phyloP scores from a whole-genome alignment of 2,888 invertebrate species.

The Spisula subtruncata region DNA sequence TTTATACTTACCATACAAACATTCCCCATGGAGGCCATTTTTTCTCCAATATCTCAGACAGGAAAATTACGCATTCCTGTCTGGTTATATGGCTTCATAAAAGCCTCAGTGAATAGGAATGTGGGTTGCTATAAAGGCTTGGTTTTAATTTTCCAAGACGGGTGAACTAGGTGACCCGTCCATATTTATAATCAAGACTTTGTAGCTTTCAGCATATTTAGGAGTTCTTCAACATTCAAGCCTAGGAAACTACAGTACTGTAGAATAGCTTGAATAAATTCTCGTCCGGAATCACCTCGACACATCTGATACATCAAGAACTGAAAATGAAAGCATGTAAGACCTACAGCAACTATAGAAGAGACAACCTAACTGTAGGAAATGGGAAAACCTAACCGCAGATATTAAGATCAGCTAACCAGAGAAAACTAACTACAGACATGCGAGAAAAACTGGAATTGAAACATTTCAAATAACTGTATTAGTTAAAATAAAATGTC shows the following conservation, averaged over 20 bases:
- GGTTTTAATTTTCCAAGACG: background rate
- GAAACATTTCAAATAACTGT: background rate
- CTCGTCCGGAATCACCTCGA: slow-evolving; percentile 74
- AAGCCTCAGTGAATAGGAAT: background rate
- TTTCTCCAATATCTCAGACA: background rate
- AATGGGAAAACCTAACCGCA: background rate
- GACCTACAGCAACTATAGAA: background rate
- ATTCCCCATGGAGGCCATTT: background rate
- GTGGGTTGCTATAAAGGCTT: slow-evolving; percentile 25
- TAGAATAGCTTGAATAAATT: slow-evolving; percentile 74
- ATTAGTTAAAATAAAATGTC: background rate
- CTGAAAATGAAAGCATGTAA: slow-evolving; percentile 73
- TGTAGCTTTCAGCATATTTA: slow-evolving; percentile 44
- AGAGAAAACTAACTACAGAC: no score
- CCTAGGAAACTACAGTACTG: slow-evolving; percentile 76
- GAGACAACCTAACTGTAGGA: background rate
- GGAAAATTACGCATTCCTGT: background rate
- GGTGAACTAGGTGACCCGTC: background rate
- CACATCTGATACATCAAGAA: slow-evolving; percentile 82
- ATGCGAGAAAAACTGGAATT: background rate
- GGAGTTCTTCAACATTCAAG: slow-evolving; percentile 78
- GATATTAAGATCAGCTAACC: no score
- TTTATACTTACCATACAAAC: background rate
- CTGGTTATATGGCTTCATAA: background rate
- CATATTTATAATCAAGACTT: slow-evolving; percentile 27